Base-by-base conservation (phyloP, 2,797 vertebrate genomes). In the Aselliscus stoliczkanus region DNA sequence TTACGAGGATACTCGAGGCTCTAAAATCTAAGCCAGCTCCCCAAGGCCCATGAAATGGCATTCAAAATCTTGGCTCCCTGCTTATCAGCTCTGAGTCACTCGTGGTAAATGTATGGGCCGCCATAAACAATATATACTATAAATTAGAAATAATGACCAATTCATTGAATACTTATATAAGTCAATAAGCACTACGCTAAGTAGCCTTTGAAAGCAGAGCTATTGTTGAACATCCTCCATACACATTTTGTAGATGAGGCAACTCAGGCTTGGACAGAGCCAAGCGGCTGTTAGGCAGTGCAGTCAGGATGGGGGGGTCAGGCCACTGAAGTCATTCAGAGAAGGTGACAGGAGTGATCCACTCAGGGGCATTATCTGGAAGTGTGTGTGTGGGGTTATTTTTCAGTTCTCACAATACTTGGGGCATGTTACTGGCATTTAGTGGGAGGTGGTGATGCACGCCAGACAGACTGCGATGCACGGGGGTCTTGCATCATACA, bases 81-180 rank as follows among this genome's bases (percentile, higher is more conserved):
- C 87, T 84, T 72, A 87, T 42, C 89, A 93, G 84, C 25, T 64
- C 47, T 47, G 47, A 64, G 47, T 81, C 58, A 87, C 44, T 95
- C 58, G 11, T 42, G 72, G 31, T 42, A 84, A 96, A 82, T 95
- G 96, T 75, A 92, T 47, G 31, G 89, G 81, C 72, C 65, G 15
- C 88, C 90, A 62, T 73, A 93, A 82, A 75, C 73, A 73, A 82
- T 58, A 69, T 5, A 29, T 54, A 54, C 88, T 77, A 75, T 75
- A 62, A 94, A 56, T 75, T 60, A 85, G 65, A 84, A 60, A 72
- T 18, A 80, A 47, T 18, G 69, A 56, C 60, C 1, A 13, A 20
- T 90, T 56, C 23, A 2, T 37, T 93, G 39, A 54, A 50, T 70
- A 44, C 58, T 62, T 62, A 80, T 89, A 6, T 14, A 54, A 18